Evolutionary conservation across 2,113 vertebrate genomes (phyloP), one percentile per base, ranked within the genome.

Genomic region (Eublepharis macularius): DNA sequence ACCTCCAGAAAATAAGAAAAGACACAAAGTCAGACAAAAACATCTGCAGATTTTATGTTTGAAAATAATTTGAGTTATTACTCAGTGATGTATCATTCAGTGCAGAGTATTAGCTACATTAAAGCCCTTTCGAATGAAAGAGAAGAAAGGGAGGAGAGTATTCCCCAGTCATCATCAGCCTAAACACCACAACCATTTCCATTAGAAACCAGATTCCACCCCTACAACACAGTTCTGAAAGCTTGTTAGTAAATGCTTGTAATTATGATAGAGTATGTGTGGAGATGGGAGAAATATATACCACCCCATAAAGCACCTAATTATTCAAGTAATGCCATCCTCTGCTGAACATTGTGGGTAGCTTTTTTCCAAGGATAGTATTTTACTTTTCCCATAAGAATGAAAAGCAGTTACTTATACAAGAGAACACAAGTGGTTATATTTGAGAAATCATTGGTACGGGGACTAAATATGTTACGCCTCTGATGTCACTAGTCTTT

Each of bases 1-100:
- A 99, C 98, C 98, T 99, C 98, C 98, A 99, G 97, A 99, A 99
- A 99, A 99, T 97, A 99, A 99, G 97, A 97, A 99, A 99, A 98
- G 96, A 97, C 97, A 99, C 96, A 99, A 99, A 99, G 98, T 99
- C 98, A 99, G 98, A 98, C 98, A 98, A 98, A 97, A 96, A 95
- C 93, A 81, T 94, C 12, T 70, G 39, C 11, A 26, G 73, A 0
- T 32, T 79, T 87, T 39, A 77, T 4, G 2, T 17, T n/a, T 85
- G 86, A 89, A 86, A 76, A 76, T 72, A 8, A 89, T 69, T n/a
- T 17, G 4, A 29, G 70, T 29, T 57, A 34, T 24, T 34, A 49
- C 39, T 32, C 9, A 32, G n/a, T 14, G 7, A n/a, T n/a, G n/a
- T n/a, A n/a, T 24, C 45, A 49, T 51, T 32, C 9, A 32, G n/a